Base-by-base conservation (phyloP, 2,888 invertebrate genomes). In the Lithosia quadra region DNA sequence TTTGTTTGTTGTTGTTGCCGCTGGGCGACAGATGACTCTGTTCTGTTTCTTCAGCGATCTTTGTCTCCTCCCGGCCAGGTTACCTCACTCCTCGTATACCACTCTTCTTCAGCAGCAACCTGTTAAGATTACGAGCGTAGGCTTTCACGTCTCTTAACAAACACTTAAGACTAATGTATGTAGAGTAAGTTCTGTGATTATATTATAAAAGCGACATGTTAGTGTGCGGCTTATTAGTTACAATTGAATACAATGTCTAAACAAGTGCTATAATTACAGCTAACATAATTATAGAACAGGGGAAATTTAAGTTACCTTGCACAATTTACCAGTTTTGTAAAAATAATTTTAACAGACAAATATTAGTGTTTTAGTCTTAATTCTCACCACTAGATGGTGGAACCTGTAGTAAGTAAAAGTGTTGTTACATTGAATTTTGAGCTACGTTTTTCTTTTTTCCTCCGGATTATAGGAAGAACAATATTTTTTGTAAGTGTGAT, bases 51-150 rank as follows among this genome's bases (percentile, higher is more conserved):
- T 75, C 72, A 57, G 65, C 69, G 71, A 60, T 60, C 61, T 63
- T 75, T 71, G 77, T 76, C 71, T 75, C 76, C 78, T 81, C 75
- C 72, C 86, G 76, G 91, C 92, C 92, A 90, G 92, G 93, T 90
- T 95, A 95, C 91, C 95, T 95, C 90, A 95, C 94, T 67, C 94
- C 94, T 78, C 89, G 88, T 83, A 83, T 82, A 73, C 91, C 91
- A 79, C 88, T 89, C 80, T 90, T 91, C 92, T 93, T 94, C 93
- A 95, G 85, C 91, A 95, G 92, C 90, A 89, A 95, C 94, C 95
- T 95, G 95, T 68, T 84, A 85, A 91, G 69, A 90, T 71, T 70
- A 68, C 86, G 87, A 90, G 86, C 88, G 91, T 92, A 92, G 93
- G 91, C 92, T 93, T 93, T 94, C 93, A 94, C 91, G 93, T 92